These are phyloP conservation scores for Babyrousa celebensis DNA, from an alignment of 2,797 vertebrate species.

Conservation along the genomic window DNA sequence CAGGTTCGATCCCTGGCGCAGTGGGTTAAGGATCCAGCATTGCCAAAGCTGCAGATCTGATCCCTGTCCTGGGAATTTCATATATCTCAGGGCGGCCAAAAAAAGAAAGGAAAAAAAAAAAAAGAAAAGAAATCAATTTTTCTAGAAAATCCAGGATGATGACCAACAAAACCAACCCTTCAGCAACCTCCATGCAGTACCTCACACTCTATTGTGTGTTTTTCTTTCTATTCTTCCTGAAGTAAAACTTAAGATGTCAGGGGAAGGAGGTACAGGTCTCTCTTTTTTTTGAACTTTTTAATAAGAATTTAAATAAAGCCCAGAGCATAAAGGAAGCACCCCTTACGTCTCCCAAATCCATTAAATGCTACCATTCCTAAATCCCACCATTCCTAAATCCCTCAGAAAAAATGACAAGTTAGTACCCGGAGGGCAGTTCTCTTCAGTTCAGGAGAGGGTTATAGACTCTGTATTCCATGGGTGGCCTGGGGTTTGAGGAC, in stretches of 20 bases:
- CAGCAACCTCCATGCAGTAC: neutral
- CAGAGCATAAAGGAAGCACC: neutral
- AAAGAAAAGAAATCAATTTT: neutral
- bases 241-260: neutral
- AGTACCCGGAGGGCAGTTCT: neutral
- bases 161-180: neutral
- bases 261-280: neutral
- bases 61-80: too few relatives aligned
- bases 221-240: neutral
- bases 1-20: too few relatives aligned
- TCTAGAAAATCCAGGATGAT: neutral
- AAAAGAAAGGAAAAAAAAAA: too few relatives aligned
- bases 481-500: neutral
- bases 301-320: neutral
- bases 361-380: neutral
- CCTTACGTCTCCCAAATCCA: neutral
- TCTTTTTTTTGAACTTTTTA: neutral
- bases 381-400: neutral
- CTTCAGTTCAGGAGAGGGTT: neutral
- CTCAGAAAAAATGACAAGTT: neutral
- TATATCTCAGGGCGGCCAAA: too few relatives aligned
- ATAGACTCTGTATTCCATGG: neutral
- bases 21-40: too few relatives aligned
- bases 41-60: too few relatives aligned
- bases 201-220: neutral